Evolutionary conservation across 2,797 vertebrate species (phyloP).

Genomic region (Limnodromus scolopaceus): DNA sequence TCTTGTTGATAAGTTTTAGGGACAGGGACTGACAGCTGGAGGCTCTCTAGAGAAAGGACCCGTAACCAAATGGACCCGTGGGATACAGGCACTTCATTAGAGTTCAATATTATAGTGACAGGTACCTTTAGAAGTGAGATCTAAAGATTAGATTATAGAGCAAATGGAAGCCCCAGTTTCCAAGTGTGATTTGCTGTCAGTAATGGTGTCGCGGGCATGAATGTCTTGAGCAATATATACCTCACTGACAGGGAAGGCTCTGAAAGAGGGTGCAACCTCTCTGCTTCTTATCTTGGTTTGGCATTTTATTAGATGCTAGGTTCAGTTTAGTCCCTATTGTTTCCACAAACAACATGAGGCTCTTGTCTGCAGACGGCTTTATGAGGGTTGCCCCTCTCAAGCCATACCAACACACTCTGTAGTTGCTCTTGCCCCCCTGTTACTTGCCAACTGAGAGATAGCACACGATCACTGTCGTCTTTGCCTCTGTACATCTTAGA

Average conservation of each 20-base stretch:
- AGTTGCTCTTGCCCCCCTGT: neutral
- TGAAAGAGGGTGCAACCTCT: neutral
- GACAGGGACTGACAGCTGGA: neutral
- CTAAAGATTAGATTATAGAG: neutral
- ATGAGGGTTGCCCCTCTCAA: neutral
- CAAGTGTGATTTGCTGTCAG: neutral
- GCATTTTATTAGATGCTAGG: neutral
- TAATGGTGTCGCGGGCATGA: neutral
- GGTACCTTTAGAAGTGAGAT: neutral
- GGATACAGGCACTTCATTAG: neutral
- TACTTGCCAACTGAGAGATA: neutral
- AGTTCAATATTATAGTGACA: neutral
- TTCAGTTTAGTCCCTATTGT: neutral
- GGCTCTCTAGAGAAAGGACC: neutral
- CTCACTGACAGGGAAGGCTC: neutral
- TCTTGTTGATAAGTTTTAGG: neutral
- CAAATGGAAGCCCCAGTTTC: neutral
- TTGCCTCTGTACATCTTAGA: neutral
- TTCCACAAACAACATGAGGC: neutral
- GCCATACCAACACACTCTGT: neutral
- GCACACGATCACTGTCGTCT: fast-evolving
- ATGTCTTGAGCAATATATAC: neutral
- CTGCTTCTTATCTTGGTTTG: slow-evolving; percentile 2
- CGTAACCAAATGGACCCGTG: neutral
- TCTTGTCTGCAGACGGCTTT: neutral